A percentile compares a stretch with the other conserved stretches of the same genome.
These are phyloP conservation scores for Ennomos fuscantarius DNA, from an alignment of 2,888 invertebrate genomes.

Conservation along the genomic window DNA sequence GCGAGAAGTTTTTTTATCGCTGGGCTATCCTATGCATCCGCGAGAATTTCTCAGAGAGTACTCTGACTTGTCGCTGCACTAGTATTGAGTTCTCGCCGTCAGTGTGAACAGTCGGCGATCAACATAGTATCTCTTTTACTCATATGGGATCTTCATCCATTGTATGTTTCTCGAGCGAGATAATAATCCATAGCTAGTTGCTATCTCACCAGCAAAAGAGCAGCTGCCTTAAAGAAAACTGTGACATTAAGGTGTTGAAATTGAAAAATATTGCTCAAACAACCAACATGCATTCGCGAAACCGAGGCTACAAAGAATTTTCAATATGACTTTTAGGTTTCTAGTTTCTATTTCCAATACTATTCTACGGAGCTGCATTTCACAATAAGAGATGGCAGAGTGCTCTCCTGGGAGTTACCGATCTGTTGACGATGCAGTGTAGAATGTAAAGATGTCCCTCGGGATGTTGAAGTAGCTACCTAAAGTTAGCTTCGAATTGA, in stretches of 20 bases:
- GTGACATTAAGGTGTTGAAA: conserved; percentile 15
- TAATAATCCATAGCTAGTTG: too few relatives aligned
- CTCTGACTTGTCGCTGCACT: too few relatives aligned
- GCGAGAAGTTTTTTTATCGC: too few relatives aligned
- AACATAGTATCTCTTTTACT: too few relatives aligned
- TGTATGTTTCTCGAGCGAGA: too few relatives aligned
- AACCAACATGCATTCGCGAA: conserved; percentile 12
- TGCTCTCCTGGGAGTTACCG: conserved; percentile 10
- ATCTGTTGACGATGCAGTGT: conserved; percentile 12
- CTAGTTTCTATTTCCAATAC: conserved; percentile 14
- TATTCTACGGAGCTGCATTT: conserved; percentile 40
- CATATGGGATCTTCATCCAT: too few relatives aligned
- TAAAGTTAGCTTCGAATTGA: not conserved
- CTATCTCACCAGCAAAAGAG: too few relatives aligned
- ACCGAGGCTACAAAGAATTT: conserved; percentile 4
- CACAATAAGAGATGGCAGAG: conserved; percentile 30
- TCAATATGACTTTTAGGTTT: conserved; percentile 17
- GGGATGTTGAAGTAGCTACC: not conserved
- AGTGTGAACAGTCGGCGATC: too few relatives aligned
- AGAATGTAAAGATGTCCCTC: conserved; percentile 14
- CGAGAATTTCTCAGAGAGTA: too few relatives aligned
- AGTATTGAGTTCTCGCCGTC: too few relatives aligned
- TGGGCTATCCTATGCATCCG: too few relatives aligned
- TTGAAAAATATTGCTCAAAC: conserved; percentile 28
- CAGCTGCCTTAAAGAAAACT: not conserved